Conservation (phyloP, 1,140 invertebrate species). For the Pygmarrhopalites habei region DNA sequence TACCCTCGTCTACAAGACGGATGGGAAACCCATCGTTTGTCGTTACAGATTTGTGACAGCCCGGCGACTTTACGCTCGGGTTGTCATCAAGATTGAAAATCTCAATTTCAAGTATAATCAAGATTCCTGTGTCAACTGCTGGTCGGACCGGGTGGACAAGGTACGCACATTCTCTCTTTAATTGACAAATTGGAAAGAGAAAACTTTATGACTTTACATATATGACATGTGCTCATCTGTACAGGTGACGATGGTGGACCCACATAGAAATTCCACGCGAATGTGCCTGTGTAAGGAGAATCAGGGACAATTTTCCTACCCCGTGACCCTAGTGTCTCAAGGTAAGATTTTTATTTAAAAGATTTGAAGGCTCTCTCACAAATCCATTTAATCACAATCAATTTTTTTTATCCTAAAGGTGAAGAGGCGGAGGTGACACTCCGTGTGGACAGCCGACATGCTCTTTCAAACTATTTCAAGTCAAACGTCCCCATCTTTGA, state of each 20-base stretch:
- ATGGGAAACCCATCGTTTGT: conserved; percentile 52
- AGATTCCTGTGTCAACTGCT: conserved; percentile 69
- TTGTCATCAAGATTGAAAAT: conserved; percentile 63
- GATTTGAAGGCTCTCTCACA: too few species aligned
- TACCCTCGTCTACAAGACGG: conserved; percentile 72
- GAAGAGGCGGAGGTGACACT: conserved; percentile 67
- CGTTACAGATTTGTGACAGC: conserved; percentile 75
- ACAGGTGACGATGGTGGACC: conserved; percentile 35
- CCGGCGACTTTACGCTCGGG: conserved; percentile 65
- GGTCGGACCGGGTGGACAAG: conserved; percentile 74
- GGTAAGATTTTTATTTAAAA: too few species aligned
- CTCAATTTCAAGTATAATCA: conserved; percentile 71
- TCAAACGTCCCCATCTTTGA: conserved; percentile 70
- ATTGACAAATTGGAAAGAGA: too few species aligned
- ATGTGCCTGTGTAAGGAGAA: conserved; percentile 42
- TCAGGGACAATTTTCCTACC: conserved; percentile 29
- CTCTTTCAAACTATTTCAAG: conserved; percentile 78
- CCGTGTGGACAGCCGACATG: conserved; percentile 69
- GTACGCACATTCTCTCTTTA: too few species aligned
- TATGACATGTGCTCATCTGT: too few species aligned
- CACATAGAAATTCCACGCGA: conserved; percentile 25
- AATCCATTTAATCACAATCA: too few species aligned
- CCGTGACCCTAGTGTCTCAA: conserved; percentile 56
- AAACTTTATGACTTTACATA: too few species aligned
- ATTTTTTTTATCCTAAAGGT: too few species aligned